Evolutionary conservation across 2,797 vertebrate species (phyloP).

Genomic region (Megaceryle alcyon): DNA sequence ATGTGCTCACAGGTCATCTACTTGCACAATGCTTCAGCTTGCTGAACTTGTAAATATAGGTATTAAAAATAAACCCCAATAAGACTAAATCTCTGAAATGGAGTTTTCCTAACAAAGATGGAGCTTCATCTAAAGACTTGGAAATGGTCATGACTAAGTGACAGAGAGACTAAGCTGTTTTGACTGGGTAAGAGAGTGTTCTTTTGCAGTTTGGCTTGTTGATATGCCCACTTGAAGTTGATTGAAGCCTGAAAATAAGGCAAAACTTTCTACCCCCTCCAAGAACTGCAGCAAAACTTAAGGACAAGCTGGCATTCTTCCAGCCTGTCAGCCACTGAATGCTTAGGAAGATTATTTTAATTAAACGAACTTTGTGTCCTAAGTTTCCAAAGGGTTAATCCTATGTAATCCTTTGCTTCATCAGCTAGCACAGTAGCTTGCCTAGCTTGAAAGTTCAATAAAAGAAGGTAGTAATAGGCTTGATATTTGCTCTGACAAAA

Average conservation of each 20-base stretch:
- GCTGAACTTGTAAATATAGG: not conserved
- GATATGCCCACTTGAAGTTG: not conserved
- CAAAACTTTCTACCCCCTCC: not conserved
- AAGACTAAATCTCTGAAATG: not conserved
- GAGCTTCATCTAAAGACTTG: not conserved
- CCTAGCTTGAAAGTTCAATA: not conserved
- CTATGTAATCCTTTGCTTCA: not conserved
- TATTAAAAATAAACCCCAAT: not conserved
- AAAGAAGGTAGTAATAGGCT: not conserved
- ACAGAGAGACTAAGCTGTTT: not conserved
- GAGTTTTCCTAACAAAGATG: not conserved
- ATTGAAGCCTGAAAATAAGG: not conserved
- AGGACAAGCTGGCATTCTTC: not conserved
- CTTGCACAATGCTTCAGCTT: not conserved
- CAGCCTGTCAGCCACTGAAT: not conserved
- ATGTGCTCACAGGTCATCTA: not conserved
- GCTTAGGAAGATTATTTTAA: constrained; percentile 46
- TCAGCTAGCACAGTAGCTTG: not conserved
- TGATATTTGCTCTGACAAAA: not conserved
- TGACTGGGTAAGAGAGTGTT: not conserved
- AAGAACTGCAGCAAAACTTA: not conserved
- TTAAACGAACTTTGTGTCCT: not conserved
- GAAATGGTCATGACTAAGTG: not conserved
- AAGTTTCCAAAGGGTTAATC: constrained; percentile 42
- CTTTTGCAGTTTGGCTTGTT: not conserved